These are phyloP conservation scores for Holacanthella duospinosa DNA, from an alignment of 2,888 invertebrate species.

Conservation along the genomic window DNA sequence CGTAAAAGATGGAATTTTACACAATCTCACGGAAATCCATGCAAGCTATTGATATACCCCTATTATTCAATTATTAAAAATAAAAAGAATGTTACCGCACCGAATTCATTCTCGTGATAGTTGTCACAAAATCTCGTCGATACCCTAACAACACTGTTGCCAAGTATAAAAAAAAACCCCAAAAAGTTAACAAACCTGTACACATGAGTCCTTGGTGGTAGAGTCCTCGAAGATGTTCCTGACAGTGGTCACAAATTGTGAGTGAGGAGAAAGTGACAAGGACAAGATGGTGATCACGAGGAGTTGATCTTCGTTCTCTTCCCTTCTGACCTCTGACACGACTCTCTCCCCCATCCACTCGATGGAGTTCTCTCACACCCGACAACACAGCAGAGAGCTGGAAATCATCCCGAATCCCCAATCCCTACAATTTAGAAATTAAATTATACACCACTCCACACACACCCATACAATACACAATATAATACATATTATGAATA, in stretches of 20 bases:
- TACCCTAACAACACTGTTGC: no score
- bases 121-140: no score
- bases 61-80: no score
- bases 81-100: no score
- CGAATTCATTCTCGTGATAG: no score
- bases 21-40: no score
- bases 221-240: constrained; percentile 57
- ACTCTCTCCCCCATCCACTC: constrained; percentile 8
- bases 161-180: no score
- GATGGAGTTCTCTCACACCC: constrained; percentile 53
- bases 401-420: constrained; percentile 64
- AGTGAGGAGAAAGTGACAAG: constrained; percentile 57
- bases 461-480: no score
- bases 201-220: constrained; percentile 61
- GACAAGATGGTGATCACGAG: constrained; percentile 45
- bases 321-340: constrained; percentile 5
- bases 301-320: neutral
- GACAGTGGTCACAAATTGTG: constrained; percentile 61
- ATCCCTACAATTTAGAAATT: constrained; percentile 49
- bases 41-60: no score
- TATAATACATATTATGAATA: no score
- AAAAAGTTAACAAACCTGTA: constrained; percentile 45
- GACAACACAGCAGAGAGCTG: constrained; percentile 58
- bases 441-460: no score
- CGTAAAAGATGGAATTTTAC: no score